Evolutionary conservation across 2,888 invertebrate genomes (phyloP), one percentile per base, ranked within the genome.

Genomic region (Drosophila vallismaia): DNA sequence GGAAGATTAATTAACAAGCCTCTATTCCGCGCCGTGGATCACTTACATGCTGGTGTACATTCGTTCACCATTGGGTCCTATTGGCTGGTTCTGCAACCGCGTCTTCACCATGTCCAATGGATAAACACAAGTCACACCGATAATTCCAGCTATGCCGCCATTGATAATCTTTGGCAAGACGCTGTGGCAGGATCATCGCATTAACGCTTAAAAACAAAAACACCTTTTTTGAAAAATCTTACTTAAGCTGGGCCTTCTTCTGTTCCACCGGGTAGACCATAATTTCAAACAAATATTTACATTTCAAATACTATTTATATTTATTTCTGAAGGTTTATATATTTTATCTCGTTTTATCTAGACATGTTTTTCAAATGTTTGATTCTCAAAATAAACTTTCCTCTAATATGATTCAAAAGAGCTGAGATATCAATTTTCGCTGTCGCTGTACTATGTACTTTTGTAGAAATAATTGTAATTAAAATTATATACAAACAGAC

Each of bases 81-180:
- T 92, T 75, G 96, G 95, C 92, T 99, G 98, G 92, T 98, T 99
- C 92, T 99, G 99, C 72, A 99, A 93, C 44, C 99, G 93, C 0
- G 99, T 99, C 93, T 99, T 99, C 44, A 98, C 98, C 82, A 99
- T 93, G 92, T 99, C 99, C 85, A 99, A 92, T 0, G 99, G 99
- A 90, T 98, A 99, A 36, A 99, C 98, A 90, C 98, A 97, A 0
- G 97, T 95, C 14, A 99, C 98, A 10, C 99, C 99, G 85, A 99
- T 97, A 67, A 99, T 95, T 36, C 99, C 99, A 1, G 99, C 99
- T 76, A 99, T 97, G 44, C 98, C 98, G 74, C 99, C 99, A 93
- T 99, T 98, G 76, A 99, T 93, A 71, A 98, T 95, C 93, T 98
- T 98, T 62, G 98, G 98, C 45, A 98, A 76, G 50, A 97, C 92